Percentiles rank a stretch among this genome's conserved stretches.
These are phyloP conservation scores for Pogonomyrmex barbatus DNA, from an alignment of 1,140 invertebrate genomes.

Conservation along the genomic window DNA sequence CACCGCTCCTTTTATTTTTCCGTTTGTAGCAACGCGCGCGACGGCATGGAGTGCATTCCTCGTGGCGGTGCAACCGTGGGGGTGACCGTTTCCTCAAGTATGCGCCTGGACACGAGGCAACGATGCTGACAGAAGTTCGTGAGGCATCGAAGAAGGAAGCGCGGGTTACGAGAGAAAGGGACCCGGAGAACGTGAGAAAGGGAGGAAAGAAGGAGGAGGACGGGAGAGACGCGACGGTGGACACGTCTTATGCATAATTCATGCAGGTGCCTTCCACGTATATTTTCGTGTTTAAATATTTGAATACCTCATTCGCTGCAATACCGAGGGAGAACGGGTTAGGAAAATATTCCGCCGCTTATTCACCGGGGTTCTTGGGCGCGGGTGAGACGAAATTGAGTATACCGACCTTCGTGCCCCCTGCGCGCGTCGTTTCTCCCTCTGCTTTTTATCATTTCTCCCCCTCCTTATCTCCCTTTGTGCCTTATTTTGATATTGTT, in stretches of 20 bases:
- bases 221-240: slow-evolving; percentile 67
- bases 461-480: background rate
- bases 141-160: slow-evolving; percentile 56
- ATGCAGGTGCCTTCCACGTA: slow-evolving; percentile 81
- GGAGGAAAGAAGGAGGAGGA: slow-evolving; percentile 66
- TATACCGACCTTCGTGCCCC: slow-evolving; percentile 20
- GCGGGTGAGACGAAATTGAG: slow-evolving; percentile 24
- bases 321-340: slow-evolving; percentile 73
- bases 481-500: slow-evolving; percentile 47
- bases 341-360: slow-evolving; percentile 81
- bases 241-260: slow-evolving; percentile 84
- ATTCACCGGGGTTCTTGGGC: slow-evolving; percentile 71
- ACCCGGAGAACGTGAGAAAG: slow-evolving; percentile 54
- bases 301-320: slow-evolving; percentile 83
- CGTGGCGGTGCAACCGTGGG: background rate
- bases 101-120: slow-evolving; percentile 8
- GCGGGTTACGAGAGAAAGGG: slow-evolving; percentile 55
- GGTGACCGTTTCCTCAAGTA: slow-evolving; percentile 23
- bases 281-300: slow-evolving; percentile 86
- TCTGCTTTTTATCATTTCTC: background rate
- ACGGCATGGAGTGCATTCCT: background rate
- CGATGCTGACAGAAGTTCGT: slow-evolving; percentile 64
- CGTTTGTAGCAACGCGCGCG: background rate
- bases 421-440: background rate
- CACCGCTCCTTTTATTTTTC: background rate